These are phyloP conservation scores for Panorpa germanica DNA, from an alignment of 2,888 invertebrate genomes.

Conservation along the genomic window DNA sequence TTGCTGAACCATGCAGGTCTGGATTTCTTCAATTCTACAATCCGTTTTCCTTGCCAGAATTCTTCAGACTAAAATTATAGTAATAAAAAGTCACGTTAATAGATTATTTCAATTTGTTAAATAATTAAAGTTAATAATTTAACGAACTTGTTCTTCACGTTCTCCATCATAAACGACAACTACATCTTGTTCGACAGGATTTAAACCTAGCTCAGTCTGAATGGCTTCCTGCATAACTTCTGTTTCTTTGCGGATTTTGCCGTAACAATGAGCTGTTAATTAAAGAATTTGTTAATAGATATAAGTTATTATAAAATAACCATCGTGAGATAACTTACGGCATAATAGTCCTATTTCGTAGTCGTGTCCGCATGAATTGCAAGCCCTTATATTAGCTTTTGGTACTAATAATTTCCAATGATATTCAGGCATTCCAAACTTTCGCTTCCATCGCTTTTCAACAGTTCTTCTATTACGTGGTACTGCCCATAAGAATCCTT, in stretches of 20 bases:
- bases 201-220: constrained; percentile 41
- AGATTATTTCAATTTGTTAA: too few relatives aligned
- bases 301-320: constrained; percentile 3
- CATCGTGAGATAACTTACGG: constrained; percentile 33
- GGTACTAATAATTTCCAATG: constrained; percentile 49
- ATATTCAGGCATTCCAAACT: constrained; percentile 48
- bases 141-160: constrained; percentile 29
- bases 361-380: constrained; percentile 68
- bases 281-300: constrained; percentile 8
- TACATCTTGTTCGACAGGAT: constrained; percentile 69
- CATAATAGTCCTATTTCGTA: constrained; percentile 65
- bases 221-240: constrained; percentile 59
- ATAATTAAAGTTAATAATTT: constrained; percentile 3
- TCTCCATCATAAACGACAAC: constrained; percentile 75
- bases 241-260: constrained; percentile 65
- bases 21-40: constrained; percentile 71
- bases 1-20: constrained; percentile 79
- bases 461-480: constrained; percentile 60
- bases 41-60: constrained; percentile 47
- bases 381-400: constrained; percentile 54
- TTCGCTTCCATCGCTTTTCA: constrained; percentile 53
- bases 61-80: constrained; percentile 28
- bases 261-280: constrained; percentile 64
- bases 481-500: constrained; percentile 65
- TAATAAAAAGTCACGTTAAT: constrained; percentile 1